Evolutionary conservation across 2,113 vertebrate genomes (phyloP), one percentile per base, ranked within the genome.

Genomic region (Charina bottae): DNA sequence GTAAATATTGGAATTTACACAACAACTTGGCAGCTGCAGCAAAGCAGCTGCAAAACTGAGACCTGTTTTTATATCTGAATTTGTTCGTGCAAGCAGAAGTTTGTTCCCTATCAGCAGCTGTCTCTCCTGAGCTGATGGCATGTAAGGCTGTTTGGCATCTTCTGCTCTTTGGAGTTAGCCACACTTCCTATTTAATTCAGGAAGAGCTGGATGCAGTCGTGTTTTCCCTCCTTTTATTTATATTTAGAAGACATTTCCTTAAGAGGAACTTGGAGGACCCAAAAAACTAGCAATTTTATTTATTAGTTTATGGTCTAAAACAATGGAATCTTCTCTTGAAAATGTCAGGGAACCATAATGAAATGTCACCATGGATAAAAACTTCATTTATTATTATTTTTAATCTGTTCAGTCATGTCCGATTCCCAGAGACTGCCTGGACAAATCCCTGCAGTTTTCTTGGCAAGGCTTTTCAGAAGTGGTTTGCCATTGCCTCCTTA

Each of bases 291-390:
- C 86, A 58, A 55, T 62, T 42, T 53, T 83, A 55, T 60, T 87
- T 46, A 58, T 90, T 24, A 37, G 78, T 85, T 3, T 78, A 78
- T 78, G 72, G 33, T 24, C 83, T 72, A 10, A 59, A 87, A n/a
- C 64, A 60, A 33, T 23, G 49, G 54, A 15, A 28, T 55, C 62
- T 91, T 72, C 42, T n/a, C 19, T 58, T 49, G 62, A 42, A 58
- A 88, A 89, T 90, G 83, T 92, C 68, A 91, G 33, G 54, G 83
- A 33, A 78, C 2, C 53, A 46, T 88, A 83, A 33, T 86, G 42
- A 78, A 78, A 37, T 2, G 62, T 89, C 64, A 28, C 37, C 56
- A 3, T 15, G 46, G 64, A 89, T 13, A 28, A 78, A 42, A 89
- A 60, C 28, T 17, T 42, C 42, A 2, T 42, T 42, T 42, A 42